Conservation (phyloP, 2,113 vertebrate genomes). For the Quiscalus mexicanus region DNA sequence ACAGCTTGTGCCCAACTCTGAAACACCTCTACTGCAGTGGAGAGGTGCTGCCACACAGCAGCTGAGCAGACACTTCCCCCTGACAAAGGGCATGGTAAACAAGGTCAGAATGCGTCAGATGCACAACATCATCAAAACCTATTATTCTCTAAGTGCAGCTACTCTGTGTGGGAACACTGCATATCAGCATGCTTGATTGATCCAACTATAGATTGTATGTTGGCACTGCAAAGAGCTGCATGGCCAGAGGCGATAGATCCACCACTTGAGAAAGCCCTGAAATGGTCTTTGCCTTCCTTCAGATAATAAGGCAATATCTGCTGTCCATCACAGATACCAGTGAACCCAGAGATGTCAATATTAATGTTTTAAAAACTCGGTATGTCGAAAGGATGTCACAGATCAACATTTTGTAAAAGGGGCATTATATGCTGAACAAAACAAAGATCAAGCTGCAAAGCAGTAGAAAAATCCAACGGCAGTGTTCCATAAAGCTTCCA, state of each 20-base stretch:
- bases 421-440: background rate
- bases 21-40: fast-evolving
- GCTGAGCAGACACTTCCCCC: background rate
- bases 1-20: background rate
- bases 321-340: background rate
- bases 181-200: background rate
- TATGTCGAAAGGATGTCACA: background rate
- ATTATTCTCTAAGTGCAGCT: background rate
- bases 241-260: background rate
- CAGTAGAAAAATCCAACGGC: background rate
- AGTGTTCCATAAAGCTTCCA: background rate
- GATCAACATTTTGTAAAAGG: background rate
- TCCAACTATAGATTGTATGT: background rate
- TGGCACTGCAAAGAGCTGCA: background rate
- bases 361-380: background rate
- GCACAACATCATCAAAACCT: background rate
- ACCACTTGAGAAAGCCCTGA: background rate
- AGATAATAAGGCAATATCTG: background rate
- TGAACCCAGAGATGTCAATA: background rate
- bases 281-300: background rate
- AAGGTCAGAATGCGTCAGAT: background rate
- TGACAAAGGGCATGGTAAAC: background rate
- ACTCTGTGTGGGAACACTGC: background rate
- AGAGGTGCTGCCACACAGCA: background rate
- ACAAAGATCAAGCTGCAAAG: background rate